phyloP scores from a whole-genome alignment of 2,797 vertebrate species.

The Hydrophis major region DNA sequence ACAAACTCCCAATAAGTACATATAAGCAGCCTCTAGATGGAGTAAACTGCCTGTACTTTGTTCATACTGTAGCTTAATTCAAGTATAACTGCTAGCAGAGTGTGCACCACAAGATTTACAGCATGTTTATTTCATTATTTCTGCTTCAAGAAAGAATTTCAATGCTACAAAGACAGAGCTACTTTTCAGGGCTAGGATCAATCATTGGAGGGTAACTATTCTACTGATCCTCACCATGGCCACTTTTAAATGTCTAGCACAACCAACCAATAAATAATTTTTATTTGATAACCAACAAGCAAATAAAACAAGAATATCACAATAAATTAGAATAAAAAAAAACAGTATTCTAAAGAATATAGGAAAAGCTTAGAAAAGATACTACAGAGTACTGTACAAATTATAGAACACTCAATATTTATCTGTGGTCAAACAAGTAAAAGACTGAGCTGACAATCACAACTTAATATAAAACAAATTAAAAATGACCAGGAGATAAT shows the following conservation, averaged over 20 bases:
- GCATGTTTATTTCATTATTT: background rate
- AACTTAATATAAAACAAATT: background rate
- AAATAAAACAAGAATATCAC: background rate
- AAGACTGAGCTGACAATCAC: background rate
- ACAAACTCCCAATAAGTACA: background rate
- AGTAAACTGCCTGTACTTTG: background rate
- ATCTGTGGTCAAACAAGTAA: background rate
- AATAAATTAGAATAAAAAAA: background rate
- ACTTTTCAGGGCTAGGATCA: background rate
- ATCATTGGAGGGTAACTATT: background rate
- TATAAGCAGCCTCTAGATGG: constrained; percentile 11
- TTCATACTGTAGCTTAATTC: background rate
- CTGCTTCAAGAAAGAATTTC: background rate
- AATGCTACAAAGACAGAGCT: background rate
- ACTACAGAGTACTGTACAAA: background rate
- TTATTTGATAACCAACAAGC: background rate
- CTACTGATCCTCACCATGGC: background rate
- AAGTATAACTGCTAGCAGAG: background rate
- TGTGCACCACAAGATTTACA: background rate
- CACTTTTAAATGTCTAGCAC: background rate
- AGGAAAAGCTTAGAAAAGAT: background rate
- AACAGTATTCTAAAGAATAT: background rate
- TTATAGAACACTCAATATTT: background rate
- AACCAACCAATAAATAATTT: background rate
- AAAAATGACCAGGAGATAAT: background rate